Base-by-base conservation (phyloP, 2,888 invertebrate genomes). In the Eustalomyia histrio region DNA sequence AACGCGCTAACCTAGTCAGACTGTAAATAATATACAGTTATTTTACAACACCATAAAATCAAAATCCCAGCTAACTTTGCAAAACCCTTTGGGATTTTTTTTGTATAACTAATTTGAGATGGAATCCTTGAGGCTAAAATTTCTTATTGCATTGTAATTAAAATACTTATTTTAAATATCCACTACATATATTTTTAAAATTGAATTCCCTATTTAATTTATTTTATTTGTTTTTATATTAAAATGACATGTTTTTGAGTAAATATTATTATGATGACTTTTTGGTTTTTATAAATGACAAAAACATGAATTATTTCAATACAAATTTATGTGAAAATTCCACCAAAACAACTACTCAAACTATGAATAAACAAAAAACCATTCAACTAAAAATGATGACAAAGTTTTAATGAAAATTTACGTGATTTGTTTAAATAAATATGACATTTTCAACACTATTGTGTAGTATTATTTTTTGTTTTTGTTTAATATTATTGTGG, bases 381-480 rank as follows among this genome's bases (percentile, higher is more conserved):
- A 47, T n/a, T 60, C 53, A 68, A 14, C 47, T 12, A 47, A 61
- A 47, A 14, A 33, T 24, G 33, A 74, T 73, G 64, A 61, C 69
- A 72, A 83, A 80, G 58, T 80, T 83, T 80, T 83, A 78, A 83
- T 75, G 74, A 75, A 80, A 80, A 74, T 83, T 67, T 74, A 68
- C 75, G 82, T 82, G 79, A 76, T 82, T 79, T 79, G 67, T 60
- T 72, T 76, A 73, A 76, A 82, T 76, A 79, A 79, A 64, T 63
- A 57, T 47, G 18, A 69, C n/a, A 39, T 58, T 71, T 60, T 47
- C 21, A 24, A 50, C n/a, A 65, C 65, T 16, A 6, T 0, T n/a
- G 17, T 33, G 10, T 10, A n/a, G 3, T 12, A 16, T 61, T 58
- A n/a, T n/a, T 50, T 21, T 67, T 61, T 47, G 14, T 18, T 71